Evolutionary conservation across 2,888 invertebrate genomes (phyloP).

Genomic region (Hirtodrosophila cameraria): DNA sequence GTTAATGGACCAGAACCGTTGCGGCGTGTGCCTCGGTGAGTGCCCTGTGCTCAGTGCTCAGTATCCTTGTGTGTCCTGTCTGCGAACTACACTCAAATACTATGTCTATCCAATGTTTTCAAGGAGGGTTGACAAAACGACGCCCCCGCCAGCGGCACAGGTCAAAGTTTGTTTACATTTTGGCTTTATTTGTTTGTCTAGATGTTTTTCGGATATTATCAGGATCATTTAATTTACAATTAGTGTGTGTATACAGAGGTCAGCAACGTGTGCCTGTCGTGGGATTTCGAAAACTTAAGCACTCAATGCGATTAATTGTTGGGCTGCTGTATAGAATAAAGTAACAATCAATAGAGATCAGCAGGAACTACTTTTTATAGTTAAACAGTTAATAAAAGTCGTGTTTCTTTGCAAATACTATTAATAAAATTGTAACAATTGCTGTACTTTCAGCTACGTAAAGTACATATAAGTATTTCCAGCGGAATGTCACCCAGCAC

Average conservation of each 20-base stretch:
- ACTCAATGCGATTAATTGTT: conserved; percentile 71
- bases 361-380: no score
- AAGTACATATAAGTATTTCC: no score
- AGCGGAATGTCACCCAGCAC: no score
- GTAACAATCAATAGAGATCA: no score
- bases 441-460: no score
- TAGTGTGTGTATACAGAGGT: conserved; percentile 54
- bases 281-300: conserved; percentile 54
- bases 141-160: conserved; percentile 32
- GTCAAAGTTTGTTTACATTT: conserved; percentile 74
- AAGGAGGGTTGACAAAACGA: conserved; percentile 60
- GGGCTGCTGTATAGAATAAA: conserved; percentile 29
- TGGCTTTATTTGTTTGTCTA: conserved; percentile 70
- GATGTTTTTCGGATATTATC: conserved; percentile 79
- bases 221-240: conserved; percentile 80
- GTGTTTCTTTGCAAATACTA: no score
- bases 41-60: conserved; percentile 40
- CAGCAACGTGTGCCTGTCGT: conserved; percentile 17
- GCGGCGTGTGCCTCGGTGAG: conserved; percentile 71
- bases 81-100: background rate
- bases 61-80: background rate
- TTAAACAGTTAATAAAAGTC: no score
- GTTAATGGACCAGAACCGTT: conserved; percentile 83
- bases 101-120: conserved; percentile 23
- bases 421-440: no score